A percentile compares a stretch with the other conserved stretches of the same genome.
These are phyloP conservation scores for Cyprinodon brontotheroides DNA, from an alignment of 2,113 vertebrate genomes.

Conservation along the genomic window DNA sequence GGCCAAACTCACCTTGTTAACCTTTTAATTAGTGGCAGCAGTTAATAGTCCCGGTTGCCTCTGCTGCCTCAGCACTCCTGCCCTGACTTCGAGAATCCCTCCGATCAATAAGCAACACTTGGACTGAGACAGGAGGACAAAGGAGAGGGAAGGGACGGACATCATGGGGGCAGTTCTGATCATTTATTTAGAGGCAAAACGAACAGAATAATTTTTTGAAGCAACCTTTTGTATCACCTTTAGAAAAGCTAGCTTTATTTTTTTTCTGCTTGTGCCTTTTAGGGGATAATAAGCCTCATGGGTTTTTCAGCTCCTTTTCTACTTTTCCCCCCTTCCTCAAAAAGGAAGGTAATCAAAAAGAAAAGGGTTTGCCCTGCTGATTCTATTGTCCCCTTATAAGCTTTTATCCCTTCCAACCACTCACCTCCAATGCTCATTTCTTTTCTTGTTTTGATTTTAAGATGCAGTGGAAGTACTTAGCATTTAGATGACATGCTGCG, in stretches of 20 bases:
- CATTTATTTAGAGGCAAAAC: constrained; percentile 32
- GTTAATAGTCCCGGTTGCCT: constrained; percentile 72
- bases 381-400: constrained; percentile 73
- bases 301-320: constrained; percentile 32
- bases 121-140: constrained; percentile 21
- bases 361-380: constrained; percentile 55
- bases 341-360: constrained; percentile 75
- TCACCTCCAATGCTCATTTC: constrained; percentile 54
- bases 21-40: constrained; percentile 81
- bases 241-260: constrained; percentile 28
- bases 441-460: constrained; percentile 80
- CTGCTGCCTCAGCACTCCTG: constrained; percentile 73
- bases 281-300: constrained; percentile 46
- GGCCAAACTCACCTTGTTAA: constrained; percentile 78
- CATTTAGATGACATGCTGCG: constrained; percentile 84
- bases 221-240: constrained; percentile 18
- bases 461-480: constrained; percentile 80
- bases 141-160: background rate
- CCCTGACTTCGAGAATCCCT: constrained; percentile 58
- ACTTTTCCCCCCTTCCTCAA: constrained; percentile 15
- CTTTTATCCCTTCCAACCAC: constrained; percentile 53
- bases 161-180: constrained; percentile 19
- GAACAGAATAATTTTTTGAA: constrained; percentile 39
- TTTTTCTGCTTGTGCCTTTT: constrained; percentile 14
- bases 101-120: constrained; percentile 65